Evolutionary conservation across 2,888 invertebrate species (phyloP).

Genomic region (Cremastinae sp.): DNA sequence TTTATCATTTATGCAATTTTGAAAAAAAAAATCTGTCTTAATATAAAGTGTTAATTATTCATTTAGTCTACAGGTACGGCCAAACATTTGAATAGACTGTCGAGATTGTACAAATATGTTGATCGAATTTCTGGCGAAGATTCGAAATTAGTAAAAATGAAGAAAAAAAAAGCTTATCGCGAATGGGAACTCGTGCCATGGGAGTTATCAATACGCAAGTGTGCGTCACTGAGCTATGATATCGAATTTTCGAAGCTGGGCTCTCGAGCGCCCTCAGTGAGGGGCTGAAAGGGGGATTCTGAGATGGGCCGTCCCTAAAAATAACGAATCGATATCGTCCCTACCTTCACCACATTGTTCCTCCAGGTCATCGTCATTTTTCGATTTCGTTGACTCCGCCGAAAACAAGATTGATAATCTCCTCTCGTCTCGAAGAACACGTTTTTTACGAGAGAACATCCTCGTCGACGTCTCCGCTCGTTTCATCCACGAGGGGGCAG

Average conservation of each 20-base stretch:
- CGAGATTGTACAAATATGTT: background rate
- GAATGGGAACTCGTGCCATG: background rate
- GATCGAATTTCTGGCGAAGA: too few species aligned
- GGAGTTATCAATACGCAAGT: conserved; percentile 26
- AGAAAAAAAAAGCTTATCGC: conserved; percentile 17
- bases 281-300: conserved; percentile 64
- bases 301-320: conserved; percentile 74
- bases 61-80: too few species aligned
- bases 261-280: conserved; percentile 58
- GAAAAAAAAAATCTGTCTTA: too few species aligned
- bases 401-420: background rate
- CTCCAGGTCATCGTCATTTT: conserved; percentile 65
- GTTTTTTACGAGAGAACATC: background rate
- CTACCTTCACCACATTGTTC: conserved; percentile 70
- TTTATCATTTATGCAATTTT: too few species aligned
- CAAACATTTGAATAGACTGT: too few species aligned
- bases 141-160: background rate
- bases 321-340: conserved; percentile 76
- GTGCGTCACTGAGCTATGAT: conserved; percentile 55
- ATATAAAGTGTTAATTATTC: too few species aligned
- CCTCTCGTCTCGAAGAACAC: background rate
- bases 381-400: conserved; percentile 13
- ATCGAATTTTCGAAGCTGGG: conserved; percentile 68
- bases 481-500: too few species aligned
- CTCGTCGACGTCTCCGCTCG: background rate